Evolutionary conservation across 2,113 vertebrate genomes (phyloP), one percentile per base, ranked within the genome.

Genomic region (Gymnogyps californianus): DNA sequence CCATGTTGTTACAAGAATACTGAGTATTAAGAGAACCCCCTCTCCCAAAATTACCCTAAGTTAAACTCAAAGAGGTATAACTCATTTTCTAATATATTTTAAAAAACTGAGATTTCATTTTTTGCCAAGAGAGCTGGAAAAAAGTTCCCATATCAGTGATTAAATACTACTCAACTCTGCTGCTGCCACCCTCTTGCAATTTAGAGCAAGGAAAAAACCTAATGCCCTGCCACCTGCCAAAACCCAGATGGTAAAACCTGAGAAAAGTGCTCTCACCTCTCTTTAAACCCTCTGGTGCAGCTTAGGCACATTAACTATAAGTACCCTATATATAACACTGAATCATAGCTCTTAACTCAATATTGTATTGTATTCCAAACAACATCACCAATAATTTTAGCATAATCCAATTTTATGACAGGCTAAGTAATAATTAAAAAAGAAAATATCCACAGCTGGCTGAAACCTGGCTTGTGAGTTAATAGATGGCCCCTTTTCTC

Each of bases 381-480:
- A 81, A 14, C 71, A 90, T n/a, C 58, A 86, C 70, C 84, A 92
- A 71, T 78, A 89, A 82, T 66, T 95, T 80, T 22, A 85, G 32
- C 65, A 93, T 95, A 96, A 96, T 96, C 79, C 87, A 93, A 87
- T 96, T 93, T 96, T 89, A 78, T 90, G 87, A 96, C 89, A 93
- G 69, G 65, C 67, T 86, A 92, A 89, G 81, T 88, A 95, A 91
- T 90, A 94, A 97, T 97, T 93, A 79, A 78, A 85, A 74, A 77
- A 54, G 72, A 93, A 95, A 89, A 86, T 89, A 91, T 26, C 95
- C 81, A 96, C 91, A 96, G 95, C 95, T 97, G 96, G 89, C 85
- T 92, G 58, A 80, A 95, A 91, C 47, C 85, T 90, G 79, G 70
- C 76, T 87, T 65, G 20, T 32, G 69, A 91, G 87, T 82, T 90